Conservation (phyloP, 2,113 vertebrate genomes). For the Burhinus bistriatus region DNA sequence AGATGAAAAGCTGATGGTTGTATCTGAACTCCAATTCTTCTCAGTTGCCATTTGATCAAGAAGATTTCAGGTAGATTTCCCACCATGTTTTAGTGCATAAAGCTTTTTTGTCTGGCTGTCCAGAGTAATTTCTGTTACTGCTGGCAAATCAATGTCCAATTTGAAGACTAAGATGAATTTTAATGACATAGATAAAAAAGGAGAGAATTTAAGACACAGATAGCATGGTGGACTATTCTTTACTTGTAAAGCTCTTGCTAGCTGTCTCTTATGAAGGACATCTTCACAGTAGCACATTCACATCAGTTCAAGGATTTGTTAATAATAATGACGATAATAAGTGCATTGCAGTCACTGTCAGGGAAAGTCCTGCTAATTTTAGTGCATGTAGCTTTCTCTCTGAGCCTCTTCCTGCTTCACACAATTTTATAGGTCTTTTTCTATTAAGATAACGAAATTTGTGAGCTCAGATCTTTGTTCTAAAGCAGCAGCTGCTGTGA, state of each 20-base stretch:
- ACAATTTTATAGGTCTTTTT: not conserved
- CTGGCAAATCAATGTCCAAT: not conserved
- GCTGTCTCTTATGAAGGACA: not conserved
- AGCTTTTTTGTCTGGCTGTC: not conserved
- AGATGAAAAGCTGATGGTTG: not conserved
- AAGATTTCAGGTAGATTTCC: not conserved
- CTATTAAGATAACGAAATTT: not conserved
- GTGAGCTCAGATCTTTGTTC: not conserved
- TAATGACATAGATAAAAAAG: not conserved
- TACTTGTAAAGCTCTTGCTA: not conserved
- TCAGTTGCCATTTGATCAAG: not conserved
- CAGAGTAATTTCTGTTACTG: not conserved
- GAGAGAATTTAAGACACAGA: not conserved
- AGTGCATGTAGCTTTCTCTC: not conserved
- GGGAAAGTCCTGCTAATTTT: not conserved
- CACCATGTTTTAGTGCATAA: not conserved
- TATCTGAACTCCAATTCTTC: not conserved
- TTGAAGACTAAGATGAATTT: not conserved
- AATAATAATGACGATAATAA: not conserved
- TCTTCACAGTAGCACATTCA: not conserved
- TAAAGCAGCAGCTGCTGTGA: not conserved
- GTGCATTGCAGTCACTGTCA: not conserved
- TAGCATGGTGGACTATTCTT: not conserved
- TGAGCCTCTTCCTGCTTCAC: not conserved
- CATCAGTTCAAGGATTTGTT: not conserved